These are phyloP conservation scores for Vespertilio murinus DNA, from an alignment of 2,797 vertebrate genomes.

Conservation along the genomic window DNA sequence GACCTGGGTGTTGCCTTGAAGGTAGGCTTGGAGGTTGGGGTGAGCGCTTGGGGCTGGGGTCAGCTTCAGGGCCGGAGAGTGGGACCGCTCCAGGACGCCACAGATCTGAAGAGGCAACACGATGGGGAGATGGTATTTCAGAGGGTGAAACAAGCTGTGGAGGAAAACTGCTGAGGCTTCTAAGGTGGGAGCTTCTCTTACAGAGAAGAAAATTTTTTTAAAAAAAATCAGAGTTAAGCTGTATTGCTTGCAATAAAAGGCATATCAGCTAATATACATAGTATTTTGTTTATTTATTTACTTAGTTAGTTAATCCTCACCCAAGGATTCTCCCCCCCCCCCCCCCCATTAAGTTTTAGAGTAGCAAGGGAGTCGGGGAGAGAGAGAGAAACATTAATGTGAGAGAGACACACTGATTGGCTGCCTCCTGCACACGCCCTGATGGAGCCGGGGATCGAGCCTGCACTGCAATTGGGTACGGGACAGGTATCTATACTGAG, in stretches of 20 bases:
- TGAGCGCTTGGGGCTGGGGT: constrained; percentile 83
- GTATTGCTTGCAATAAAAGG: background rate
- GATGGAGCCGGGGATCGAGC: no score
- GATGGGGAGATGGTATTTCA: background rate
- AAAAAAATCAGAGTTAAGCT: background rate
- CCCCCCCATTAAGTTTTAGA: no score
- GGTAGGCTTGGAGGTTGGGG: constrained; percentile 85
- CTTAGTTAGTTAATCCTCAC: no score
- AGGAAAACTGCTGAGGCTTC: background rate
- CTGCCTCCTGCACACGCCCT: no score
- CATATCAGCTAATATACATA: background rate
- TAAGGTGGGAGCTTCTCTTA: background rate
- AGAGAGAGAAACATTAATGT: no score
- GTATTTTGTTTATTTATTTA: background rate
- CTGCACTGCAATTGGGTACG: no score
- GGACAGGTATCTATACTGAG: background rate
- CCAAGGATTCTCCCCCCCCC: no score
- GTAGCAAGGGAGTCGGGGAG: no score
- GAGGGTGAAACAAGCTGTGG: background rate
- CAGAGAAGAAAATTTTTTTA: background rate
- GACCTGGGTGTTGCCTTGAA: constrained; percentile 87
- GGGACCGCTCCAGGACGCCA: constrained; percentile 86
- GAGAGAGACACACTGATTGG: no score
- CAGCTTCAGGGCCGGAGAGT: constrained; percentile 85
- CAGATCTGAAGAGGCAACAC: constrained; percentile 84